Conservation (phyloP, 2,888 invertebrate genomes). For the Gastrophysa polygoni region DNA sequence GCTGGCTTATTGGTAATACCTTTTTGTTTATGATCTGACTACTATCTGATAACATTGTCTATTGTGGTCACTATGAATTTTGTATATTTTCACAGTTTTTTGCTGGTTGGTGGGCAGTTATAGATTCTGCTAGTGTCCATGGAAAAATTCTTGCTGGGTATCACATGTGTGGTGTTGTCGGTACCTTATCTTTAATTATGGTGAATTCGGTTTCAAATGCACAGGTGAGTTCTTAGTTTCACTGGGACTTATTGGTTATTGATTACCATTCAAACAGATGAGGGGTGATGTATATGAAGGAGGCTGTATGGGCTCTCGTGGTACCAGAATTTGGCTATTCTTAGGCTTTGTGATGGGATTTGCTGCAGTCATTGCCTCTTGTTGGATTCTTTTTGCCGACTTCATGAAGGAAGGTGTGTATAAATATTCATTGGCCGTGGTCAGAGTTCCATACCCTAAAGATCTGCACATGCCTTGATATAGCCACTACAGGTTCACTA, state of each 20-base stretch:
- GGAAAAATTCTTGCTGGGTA: conserved; percentile 74
- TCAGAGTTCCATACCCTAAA: no score
- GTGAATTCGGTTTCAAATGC: conserved; percentile 96
- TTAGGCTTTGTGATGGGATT: conserved; percentile 97
- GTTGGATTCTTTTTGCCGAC: conserved; percentile 94
- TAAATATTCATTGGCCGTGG: no score
- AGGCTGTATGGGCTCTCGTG: conserved; percentile 85
- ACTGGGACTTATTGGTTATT: neutral
- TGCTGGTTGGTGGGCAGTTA: conserved; percentile 97
- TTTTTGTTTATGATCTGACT: conserved; percentile 14
- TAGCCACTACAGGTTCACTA: no score
- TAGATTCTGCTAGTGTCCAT: conserved; percentile 88
- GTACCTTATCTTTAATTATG: conserved; percentile 94
- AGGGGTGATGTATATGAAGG: conserved; percentile 82
- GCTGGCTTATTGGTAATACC: conserved; percentile 83
- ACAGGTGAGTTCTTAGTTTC: conserved; percentile 64
- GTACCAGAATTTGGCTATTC: conserved; percentile 93
- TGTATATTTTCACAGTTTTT: conserved; percentile 75
- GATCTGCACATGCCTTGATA: no score
- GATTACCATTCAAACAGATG: conserved; percentile 58
- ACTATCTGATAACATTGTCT: no score
- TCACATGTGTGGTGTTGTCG: conserved; percentile 93
- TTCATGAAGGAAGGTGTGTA: conserved; percentile 72
- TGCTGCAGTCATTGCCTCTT: conserved; percentile 92
- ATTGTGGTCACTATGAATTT: neutral